Evolutionary conservation across 2,113 vertebrate species (phyloP), one percentile per base, ranked within the genome.

Genomic region (Egretta garzetta): DNA sequence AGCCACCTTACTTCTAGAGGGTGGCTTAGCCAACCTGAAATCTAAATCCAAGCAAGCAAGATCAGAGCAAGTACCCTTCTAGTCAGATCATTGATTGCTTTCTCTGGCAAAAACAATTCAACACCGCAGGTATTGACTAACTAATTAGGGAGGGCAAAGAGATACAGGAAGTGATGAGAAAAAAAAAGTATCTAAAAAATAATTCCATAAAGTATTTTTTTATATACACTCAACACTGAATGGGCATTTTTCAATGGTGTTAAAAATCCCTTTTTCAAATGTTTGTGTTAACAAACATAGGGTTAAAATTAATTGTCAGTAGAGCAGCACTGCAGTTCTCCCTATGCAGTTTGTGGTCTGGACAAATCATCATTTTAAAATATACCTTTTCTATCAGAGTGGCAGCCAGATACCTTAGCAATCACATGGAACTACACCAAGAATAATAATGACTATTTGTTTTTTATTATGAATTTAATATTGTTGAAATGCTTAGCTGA

Each of bases 391-490:
- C 27, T 74, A 26, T 76, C 49, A 62, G 35, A 35, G 18, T 55
- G 20, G 30, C 77, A 91, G 86, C 14, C 50, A 62, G 50, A 58
- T 75, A 89, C 35, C 32, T 93, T 86, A 74, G 30, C 4, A 14
- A 66, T 83, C 14, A 4, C 62, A 43, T 35, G 30, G 63, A 94
- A 88, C 49, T 91, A 35, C 56, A 79, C 24, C 39, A 93, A 82
- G 58, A 91, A 52, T 81, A 76, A 83, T 90, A 97, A 96, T 76
- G 35, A 67, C 47, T 70, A 35, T 84, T 87, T 93, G 41, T 66
- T 97, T 96, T 88, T 91, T 63, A 96, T 96, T 97, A 92, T 88
- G 62, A 93, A 72, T 94, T 94, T 97, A 97, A 96, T 97, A 87
- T 82, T 97, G 37, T 90, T 97, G 91, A 94, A 95, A 94, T 41